These are phyloP conservation scores for Rhizoglyphus robini DNA, from an alignment of 1,140 invertebrate genomes.

Conservation along the genomic window DNA sequence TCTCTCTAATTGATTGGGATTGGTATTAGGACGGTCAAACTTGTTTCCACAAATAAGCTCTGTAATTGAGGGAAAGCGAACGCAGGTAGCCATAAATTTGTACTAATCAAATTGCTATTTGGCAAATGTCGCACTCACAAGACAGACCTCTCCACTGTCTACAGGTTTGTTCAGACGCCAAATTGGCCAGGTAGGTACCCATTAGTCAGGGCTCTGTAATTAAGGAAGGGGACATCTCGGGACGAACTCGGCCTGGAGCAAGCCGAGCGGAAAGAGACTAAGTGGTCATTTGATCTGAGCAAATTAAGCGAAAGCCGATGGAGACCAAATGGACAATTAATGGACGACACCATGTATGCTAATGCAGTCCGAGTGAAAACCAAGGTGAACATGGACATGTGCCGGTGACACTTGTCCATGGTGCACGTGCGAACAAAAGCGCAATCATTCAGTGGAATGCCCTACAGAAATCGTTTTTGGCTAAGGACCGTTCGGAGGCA, in stretches of 20 bases:
- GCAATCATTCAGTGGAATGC: background rate
- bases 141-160: background rate
- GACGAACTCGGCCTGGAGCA: background rate
- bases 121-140: background rate
- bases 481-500: background rate
- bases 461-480: background rate
- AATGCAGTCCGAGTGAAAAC: no score
- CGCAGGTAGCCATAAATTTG: constrained; percentile 12
- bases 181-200: constrained; percentile 3
- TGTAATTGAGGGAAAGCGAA: constrained; percentile 4
- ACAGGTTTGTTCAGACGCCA: background rate
- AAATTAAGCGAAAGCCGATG: no score
- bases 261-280: constrained; percentile 1
- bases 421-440: background rate
- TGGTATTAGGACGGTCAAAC: background rate
- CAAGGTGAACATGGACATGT: background rate
- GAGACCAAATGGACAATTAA: no score
- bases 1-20: constrained; percentile 6
- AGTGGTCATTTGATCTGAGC: no score
- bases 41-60: background rate
- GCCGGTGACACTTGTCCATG: background rate
- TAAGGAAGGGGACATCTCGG: background rate
- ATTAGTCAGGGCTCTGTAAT: background rate
- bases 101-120: constrained; percentile 12
- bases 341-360: no score